Evolutionary conservation across 2,888 invertebrate species (phyloP).

Genomic region (Sarcophaga variegata): DNA sequence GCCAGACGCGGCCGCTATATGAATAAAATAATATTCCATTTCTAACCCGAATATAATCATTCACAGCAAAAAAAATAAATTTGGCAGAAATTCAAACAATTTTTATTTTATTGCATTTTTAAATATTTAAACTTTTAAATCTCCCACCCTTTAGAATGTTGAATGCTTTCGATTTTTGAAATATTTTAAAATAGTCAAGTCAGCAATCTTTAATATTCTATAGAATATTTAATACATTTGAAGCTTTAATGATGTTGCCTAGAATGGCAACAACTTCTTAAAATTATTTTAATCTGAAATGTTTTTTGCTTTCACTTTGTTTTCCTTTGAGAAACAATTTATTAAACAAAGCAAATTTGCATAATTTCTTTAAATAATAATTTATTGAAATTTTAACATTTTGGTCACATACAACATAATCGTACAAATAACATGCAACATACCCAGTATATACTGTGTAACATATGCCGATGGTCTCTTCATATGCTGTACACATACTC

Average conservation of each 20-base stretch:
- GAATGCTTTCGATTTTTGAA: too few species aligned
- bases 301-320: background rate
- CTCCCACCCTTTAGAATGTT: too few species aligned
- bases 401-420: background rate
- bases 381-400: constrained; percentile 6
- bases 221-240: background rate
- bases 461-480: constrained; percentile 11
- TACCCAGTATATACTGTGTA: background rate
- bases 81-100: too few species aligned
- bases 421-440: background rate
- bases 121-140: too few species aligned
- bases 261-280: too few species aligned
- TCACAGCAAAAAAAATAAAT: too few species aligned
- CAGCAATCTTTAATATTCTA: too few species aligned
- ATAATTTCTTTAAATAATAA: constrained; percentile 50
- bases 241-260: background rate
- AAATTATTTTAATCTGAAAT: constrained; percentile 8
- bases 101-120: too few species aligned
- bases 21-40: too few species aligned
- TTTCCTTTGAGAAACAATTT: background rate
- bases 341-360: constrained; percentile 39
- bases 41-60: too few species aligned
- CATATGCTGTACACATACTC: background rate
- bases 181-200: too few species aligned
- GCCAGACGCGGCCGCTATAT: too few species aligned